phyloP scores from a whole-genome alignment of 2,113 vertebrate genomes.

The Elanoides forficatus region DNA sequence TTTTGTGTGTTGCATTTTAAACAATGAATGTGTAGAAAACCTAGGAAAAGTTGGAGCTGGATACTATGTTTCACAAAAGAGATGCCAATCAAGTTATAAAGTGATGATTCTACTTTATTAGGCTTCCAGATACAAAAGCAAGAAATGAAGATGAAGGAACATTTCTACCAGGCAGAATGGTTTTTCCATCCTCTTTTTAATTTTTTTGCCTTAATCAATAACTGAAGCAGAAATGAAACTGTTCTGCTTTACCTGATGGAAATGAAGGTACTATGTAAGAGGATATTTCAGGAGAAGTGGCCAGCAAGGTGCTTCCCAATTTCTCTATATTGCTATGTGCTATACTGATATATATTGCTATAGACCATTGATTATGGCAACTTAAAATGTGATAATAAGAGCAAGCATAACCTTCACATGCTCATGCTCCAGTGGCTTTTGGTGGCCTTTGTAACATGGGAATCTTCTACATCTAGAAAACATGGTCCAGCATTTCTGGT shows the following conservation, averaged over 20 bases:
- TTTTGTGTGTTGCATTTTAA: neutral
- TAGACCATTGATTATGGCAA: neutral
- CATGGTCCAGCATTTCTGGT: neutral
- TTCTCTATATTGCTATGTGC: neutral
- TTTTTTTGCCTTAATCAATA: neutral
- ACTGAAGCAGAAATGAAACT: neutral
- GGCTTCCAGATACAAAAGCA: neutral
- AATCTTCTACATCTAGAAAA: neutral
- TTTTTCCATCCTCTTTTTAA: neutral
- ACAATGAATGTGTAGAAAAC: slow-evolving; percentile 39
- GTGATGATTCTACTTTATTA: neutral
- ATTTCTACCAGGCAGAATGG: neutral
- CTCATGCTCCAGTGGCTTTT: neutral
- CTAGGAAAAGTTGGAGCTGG: slow-evolving; percentile 19
- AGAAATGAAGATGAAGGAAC: neutral
- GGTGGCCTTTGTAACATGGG: neutral
- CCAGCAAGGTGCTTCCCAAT: neutral
- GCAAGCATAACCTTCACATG: neutral
- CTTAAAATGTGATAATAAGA: neutral
- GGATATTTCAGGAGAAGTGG: neutral
- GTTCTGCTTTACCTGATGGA: neutral
- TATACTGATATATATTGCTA: neutral
- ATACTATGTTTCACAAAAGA: slow-evolving; percentile 18
- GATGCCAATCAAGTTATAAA: neutral
- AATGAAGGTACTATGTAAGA: neutral